Conservation (phyloP, 2,888 invertebrate genomes). For the Oxycera nigricornis region DNA sequence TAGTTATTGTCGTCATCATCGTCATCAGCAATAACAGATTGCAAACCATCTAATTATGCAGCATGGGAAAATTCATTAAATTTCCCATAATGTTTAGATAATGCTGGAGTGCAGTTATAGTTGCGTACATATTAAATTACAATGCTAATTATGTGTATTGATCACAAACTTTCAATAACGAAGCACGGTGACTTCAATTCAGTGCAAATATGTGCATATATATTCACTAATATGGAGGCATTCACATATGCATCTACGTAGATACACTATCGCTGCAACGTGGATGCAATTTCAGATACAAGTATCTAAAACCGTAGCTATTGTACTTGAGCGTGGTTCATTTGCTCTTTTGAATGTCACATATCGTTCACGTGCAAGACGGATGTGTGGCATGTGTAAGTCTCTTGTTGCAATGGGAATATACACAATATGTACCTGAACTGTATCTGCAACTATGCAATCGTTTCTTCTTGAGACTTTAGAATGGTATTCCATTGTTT, state of each 20-base stretch:
- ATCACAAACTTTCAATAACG: neutral
- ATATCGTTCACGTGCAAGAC: neutral
- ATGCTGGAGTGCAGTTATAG: neutral
- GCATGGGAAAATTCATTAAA: neutral
- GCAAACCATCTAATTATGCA: neutral
- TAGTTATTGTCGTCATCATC: neutral
- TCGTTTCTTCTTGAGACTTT: too few relatives aligned
- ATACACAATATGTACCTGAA: too few relatives aligned
- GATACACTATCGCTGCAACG: neutral
- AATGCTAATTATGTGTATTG: neutral
- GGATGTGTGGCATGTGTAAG: too few relatives aligned
- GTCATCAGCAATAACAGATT: neutral
- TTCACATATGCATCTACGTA: too few relatives aligned
- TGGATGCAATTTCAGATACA: neutral
- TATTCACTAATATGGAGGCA: too few relatives aligned
- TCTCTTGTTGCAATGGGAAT: too few relatives aligned
- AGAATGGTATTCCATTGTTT: too few relatives aligned
- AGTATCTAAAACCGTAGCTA: neutral
- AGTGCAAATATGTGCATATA: neutral
- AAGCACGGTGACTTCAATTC: neutral
- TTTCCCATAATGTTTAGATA: slow-evolving; percentile 2
- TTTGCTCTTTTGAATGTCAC: neutral
- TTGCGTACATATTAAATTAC: neutral
- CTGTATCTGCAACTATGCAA: too few relatives aligned
- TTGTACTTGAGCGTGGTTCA: neutral